Evolutionary conservation across 2,797 vertebrate species (phyloP).

Genomic region (Hephaestus fuliginosus): DNA sequence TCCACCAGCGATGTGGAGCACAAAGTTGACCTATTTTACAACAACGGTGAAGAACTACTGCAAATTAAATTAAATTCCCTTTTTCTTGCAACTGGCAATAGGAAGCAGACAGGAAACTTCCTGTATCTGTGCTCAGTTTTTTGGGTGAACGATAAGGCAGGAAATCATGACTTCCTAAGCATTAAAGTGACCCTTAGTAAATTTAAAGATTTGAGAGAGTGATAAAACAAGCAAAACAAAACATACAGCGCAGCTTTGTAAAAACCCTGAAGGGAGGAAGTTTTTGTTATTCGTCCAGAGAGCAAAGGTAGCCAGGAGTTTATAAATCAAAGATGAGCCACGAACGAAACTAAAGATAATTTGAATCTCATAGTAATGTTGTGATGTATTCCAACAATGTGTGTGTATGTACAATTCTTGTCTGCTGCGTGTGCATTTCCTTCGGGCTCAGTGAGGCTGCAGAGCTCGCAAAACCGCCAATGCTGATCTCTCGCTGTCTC

Average conservation of each 20-base stretch:
- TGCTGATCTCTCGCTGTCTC: slow-evolving; percentile 52
- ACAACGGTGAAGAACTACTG: slow-evolving; percentile 34
- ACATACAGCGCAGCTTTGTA: neutral
- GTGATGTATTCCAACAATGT: slow-evolving; percentile 11
- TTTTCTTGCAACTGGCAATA: slow-evolving; percentile 27
- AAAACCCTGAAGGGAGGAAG: slow-evolving; percentile 10
- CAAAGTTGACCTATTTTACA: slow-evolving; percentile 75
- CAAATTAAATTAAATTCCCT: slow-evolving; percentile 60
- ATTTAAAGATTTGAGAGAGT: slow-evolving; percentile 9
- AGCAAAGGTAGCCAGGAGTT: slow-evolving; percentile 28
- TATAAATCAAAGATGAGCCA: slow-evolving; percentile 53
- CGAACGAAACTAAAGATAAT: slow-evolving; percentile 40
- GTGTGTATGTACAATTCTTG: slow-evolving; percentile 18
- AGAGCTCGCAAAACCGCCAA: slow-evolving; percentile 42
- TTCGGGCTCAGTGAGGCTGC: slow-evolving; percentile 36
- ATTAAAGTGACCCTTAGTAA: slow-evolving; percentile 53
- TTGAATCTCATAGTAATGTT: slow-evolving; percentile 18
- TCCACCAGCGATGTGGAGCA: slow-evolving; percentile 42
- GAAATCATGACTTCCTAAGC: slow-evolving; percentile 41
- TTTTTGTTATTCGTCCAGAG: slow-evolving; percentile 18
- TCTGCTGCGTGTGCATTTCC: slow-evolving; percentile 60
- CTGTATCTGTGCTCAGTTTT: slow-evolving; percentile 26
- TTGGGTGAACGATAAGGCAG: slow-evolving; percentile 34
- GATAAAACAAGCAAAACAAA: slow-evolving; percentile 30
- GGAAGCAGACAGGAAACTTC: slow-evolving; percentile 16